Conservation (phyloP, 2,797 vertebrate genomes). For the Fistularia commersonii region DNA sequence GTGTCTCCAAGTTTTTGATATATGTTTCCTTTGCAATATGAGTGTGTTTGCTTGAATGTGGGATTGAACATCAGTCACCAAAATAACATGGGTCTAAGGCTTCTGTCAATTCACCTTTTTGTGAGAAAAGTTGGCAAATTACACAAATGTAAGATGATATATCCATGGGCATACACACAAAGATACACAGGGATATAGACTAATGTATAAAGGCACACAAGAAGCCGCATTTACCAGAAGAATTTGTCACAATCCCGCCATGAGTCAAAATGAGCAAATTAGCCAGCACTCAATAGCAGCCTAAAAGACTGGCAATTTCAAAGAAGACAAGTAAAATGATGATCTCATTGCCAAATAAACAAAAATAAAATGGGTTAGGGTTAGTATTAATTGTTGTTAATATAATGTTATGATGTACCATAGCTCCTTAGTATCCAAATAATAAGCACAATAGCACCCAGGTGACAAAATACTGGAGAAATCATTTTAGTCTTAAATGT, state of each 20-base stretch:
- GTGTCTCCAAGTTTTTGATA: slow-evolving; percentile 66
- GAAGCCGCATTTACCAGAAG: not conserved
- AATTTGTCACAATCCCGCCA: slow-evolving; percentile 10
- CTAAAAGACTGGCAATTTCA: slow-evolving; percentile 13
- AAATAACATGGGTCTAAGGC: slow-evolving; percentile 42
- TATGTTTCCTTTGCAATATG: slow-evolving; percentile 46
- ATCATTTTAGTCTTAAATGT: not conserved
- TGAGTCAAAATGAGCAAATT: slow-evolving; percentile 20
- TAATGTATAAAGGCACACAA: no score
- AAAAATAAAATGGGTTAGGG: slow-evolving; percentile 36
- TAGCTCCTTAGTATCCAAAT: slow-evolving; percentile 11
- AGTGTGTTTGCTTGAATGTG: slow-evolving; percentile 25
- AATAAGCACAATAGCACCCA: slow-evolving; percentile 20
- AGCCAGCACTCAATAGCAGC: slow-evolving; percentile 20
- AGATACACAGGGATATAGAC: not conserved
- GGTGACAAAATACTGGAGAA: slow-evolving; percentile 7
- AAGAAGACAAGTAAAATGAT: slow-evolving; percentile 22
- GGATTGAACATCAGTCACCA: slow-evolving; percentile 75
- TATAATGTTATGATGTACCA: slow-evolving; percentile 36
- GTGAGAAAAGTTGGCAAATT: slow-evolving; percentile 53
- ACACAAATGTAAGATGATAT: not conserved
- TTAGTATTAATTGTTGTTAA: slow-evolving; percentile 51
- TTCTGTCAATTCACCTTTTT: slow-evolving; percentile 70
- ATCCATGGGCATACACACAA: slow-evolving; percentile 1
- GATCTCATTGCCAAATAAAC: slow-evolving; percentile 47